Conservation (phyloP, 2,888 invertebrate species). For the Eurois occulta region DNA sequence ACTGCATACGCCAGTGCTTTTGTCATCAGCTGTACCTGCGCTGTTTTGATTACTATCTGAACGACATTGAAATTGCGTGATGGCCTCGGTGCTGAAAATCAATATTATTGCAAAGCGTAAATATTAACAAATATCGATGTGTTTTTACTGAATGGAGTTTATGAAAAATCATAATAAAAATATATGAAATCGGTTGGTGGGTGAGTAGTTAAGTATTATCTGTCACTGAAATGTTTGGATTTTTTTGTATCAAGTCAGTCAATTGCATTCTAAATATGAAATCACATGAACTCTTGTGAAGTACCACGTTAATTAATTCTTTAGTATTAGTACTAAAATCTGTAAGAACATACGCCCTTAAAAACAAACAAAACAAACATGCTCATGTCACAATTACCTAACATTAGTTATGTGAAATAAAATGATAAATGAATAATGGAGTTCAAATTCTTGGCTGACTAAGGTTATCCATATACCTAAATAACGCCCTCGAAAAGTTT, state of each 20-base stretch:
- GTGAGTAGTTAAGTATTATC: not conserved
- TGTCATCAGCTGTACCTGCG: constrained; percentile 40
- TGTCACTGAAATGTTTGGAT: not conserved
- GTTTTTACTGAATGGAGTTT: not conserved
- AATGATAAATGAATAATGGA: constrained; percentile 13
- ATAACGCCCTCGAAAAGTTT: constrained; percentile 1
- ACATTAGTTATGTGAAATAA: constrained; percentile 3
- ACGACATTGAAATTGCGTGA: constrained; percentile 36
- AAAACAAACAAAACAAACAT: too few species aligned
- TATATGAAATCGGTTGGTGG: not conserved
- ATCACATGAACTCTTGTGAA: not conserved
- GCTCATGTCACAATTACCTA: not conserved
- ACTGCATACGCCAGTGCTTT: constrained; percentile 25
- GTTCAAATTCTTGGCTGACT: not conserved
- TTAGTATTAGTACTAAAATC: not conserved
- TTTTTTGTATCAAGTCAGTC: too few species aligned
- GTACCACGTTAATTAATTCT: not conserved
- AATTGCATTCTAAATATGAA: not conserved
- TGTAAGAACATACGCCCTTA: not conserved
- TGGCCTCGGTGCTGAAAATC: constrained; percentile 47
- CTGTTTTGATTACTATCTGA: constrained; percentile 46
- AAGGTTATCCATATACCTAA: not conserved
- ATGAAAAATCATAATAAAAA: too few species aligned
- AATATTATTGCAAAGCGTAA: constrained; percentile 49
- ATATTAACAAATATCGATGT: constrained; percentile 15